Evolutionary conservation across 2,888 invertebrate genomes (phyloP), one percentile per base, ranked within the genome.

Genomic region (Trachelus stipa): DNA sequence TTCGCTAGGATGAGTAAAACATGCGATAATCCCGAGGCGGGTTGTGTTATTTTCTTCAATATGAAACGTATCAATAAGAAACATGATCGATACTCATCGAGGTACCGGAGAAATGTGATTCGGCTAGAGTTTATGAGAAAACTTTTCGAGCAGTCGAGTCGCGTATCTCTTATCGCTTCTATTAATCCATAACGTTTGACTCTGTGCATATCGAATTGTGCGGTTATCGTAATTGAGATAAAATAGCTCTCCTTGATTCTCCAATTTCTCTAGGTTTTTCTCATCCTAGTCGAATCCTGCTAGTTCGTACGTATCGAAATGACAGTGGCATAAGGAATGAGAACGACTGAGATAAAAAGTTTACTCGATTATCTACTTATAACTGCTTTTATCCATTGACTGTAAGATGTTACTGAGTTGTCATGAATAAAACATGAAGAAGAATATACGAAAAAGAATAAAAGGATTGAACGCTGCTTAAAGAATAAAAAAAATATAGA

Each of bases 321-420:
- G 9, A 23, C 23, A 23, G 56, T 56, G 56, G 23, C 56, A 23
- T 23, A 23, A 56, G 23, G 56, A 56, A 56, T 33, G 71, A 71
- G 23, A 71, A 71, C 71, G 71, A 71, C 71, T 71, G 71, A 71
- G 33, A 56, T 69, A 69, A 33, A 75, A 69, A 75, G 71, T 77
- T 33, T 74, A 74, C 31, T 76, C 35, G n/a, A 30, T 77, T 74
- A 74, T 34, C 77, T 77, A 74, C 74, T 77, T 77, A 74, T 40
- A 73, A 78, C 73, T 73, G 78, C 75, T 78, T 78, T 78, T 78
- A 78, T 78, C 75, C 78, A 76, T 75, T 76, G 78, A 78, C 78
- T 78, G 78, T 78, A 78, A 78, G 75, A 78, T 78, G 75, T 78
- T 78, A 75, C 76, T 78, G 78, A 78, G 68, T 78, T 78, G 75